Percentiles rank a stretch among this genome's conserved stretches.
phyloP scores from a whole-genome alignment of 2,113 vertebrate genomes.

The Rallus limicola region DNA sequence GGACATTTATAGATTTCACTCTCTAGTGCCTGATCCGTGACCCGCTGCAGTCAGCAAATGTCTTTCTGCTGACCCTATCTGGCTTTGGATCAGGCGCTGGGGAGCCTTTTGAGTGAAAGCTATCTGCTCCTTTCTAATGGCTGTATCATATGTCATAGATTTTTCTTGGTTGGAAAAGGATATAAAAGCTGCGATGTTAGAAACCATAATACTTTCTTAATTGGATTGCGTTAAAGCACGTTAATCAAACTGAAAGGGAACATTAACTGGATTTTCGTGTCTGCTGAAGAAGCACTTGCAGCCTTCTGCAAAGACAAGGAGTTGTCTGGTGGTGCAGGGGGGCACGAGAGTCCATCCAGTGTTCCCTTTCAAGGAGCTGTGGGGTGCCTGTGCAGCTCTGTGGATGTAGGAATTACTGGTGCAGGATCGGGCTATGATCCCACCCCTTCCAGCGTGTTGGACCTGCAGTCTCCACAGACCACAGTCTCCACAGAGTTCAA shows the following conservation, averaged over 20 bases:
- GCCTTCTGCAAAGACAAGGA: not conserved
- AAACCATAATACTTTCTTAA: constrained; percentile 49
- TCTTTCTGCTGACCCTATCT: constrained; percentile 31
- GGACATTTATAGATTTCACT: constrained; percentile 22
- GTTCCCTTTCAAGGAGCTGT: not conserved
- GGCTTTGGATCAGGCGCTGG: not conserved
- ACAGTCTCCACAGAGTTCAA: not conserved
- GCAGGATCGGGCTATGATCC: not conserved
- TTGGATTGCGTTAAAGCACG: constrained; percentile 45
- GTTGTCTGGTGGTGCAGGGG: not conserved
- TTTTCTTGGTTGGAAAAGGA: constrained; percentile 23
- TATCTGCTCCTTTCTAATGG: not conserved
- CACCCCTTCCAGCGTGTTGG: not conserved
- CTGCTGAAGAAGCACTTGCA: not conserved
- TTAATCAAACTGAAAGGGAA: constrained; percentile 48
- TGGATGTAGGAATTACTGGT: not conserved
- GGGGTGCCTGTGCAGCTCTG: accelerated
- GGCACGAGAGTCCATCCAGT: not conserved
- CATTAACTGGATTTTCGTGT: constrained; percentile 17
- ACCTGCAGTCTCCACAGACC: not conserved
- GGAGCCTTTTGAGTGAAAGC: not conserved
- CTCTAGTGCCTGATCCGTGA: not conserved
- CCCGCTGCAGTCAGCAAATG: constrained; percentile 20
- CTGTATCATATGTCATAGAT: constrained; percentile 14
- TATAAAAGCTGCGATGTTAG: constrained; percentile 31